A percentile compares a stretch with the other conserved stretches of the same genome.
Evolutionary conservation across 2,888 invertebrate species (phyloP).

Genomic region (Tenthredo distinguenda): DNA sequence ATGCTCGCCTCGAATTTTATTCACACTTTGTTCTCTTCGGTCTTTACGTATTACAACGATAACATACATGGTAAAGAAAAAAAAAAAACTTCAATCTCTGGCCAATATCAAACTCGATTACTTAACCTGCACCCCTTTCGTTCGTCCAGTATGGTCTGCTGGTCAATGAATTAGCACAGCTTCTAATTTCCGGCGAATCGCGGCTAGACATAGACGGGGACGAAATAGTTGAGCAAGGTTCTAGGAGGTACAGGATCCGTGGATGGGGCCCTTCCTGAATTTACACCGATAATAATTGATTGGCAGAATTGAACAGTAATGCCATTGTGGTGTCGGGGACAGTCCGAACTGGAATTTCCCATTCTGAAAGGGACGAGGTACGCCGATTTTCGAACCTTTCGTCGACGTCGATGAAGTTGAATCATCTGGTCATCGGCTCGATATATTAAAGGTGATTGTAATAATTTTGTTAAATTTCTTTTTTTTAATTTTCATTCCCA

Average conservation of each 20-base stretch:
- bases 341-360: not conserved
- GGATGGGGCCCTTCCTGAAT: conserved; percentile 7
- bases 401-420: not conserved
- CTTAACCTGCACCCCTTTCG: not conserved
- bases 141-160: not conserved
- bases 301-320: conserved; percentile 42
- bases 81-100: not conserved
- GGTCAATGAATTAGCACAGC: conserved; percentile 61
- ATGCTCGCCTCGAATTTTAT: not conserved
- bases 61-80: not conserved
- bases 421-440: not conserved
- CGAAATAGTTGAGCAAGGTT: conserved; percentile 28
- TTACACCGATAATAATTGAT: conserved; percentile 39
- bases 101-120: not conserved
- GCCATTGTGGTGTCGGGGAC: conserved; percentile 22
- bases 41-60: not conserved
- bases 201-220: conserved; percentile 10
- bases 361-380: not conserved
- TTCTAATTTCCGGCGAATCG: conserved; percentile 62
- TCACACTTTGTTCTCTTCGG: not conserved
- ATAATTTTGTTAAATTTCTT: not conserved
- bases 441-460: not conserved
- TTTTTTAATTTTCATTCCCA: not conserved
- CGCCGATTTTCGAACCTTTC: not conserved
- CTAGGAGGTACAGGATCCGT: not conserved